Percentiles rank a stretch among this genome's conserved stretches.
These are phyloP conservation scores for Enteromius treurensis DNA, from an alignment of 2,797 vertebrate species.

Conservation along the genomic window DNA sequence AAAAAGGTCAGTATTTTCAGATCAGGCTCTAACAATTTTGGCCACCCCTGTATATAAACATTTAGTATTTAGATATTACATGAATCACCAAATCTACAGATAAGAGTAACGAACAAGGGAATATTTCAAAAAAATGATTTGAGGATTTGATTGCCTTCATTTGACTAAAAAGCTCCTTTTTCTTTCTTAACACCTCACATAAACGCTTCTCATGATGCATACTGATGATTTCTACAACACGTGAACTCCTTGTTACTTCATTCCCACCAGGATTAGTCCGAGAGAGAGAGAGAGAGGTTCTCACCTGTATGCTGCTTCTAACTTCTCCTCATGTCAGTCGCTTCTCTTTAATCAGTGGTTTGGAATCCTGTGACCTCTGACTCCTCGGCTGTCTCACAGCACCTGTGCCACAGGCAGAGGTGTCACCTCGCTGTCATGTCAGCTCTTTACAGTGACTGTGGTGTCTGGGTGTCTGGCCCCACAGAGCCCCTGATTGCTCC, in stretches of 20 bases:
- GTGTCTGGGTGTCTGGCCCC: conserved; percentile 67
- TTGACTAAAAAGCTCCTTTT: not conserved
- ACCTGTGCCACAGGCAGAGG: conserved; percentile 71
- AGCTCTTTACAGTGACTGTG: conserved; percentile 54
- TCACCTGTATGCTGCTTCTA: conserved; percentile 27
- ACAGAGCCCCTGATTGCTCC: conserved; percentile 74
- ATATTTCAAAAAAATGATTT: conserved; percentile 29
- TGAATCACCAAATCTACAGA: not conserved
- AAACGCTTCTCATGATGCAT: not conserved
- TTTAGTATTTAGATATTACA: not conserved
- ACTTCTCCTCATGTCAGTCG: conserved; percentile 18
- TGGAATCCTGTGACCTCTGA: conserved; percentile 66
- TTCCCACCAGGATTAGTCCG: not conserved
- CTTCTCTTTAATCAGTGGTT: conserved; percentile 64
- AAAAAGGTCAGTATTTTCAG: too few species aligned
- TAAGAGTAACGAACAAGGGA: too few species aligned
- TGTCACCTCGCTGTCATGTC: conserved; percentile 77
- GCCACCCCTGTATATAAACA: too few species aligned
- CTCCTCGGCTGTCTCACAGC: conserved; percentile 66
- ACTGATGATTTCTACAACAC: not conserved
- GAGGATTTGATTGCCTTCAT: conserved; percentile 39
- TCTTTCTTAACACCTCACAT: not conserved
- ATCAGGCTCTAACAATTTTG: too few species aligned
- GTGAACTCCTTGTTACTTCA: not conserved
- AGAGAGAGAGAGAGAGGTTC: conserved; percentile 12